A percentile compares a stretch with the other conserved stretches of the same genome.
Evolutionary conservation across 2,797 vertebrate species (phyloP).

Genomic region (Toxotes lorentzi): DNA sequence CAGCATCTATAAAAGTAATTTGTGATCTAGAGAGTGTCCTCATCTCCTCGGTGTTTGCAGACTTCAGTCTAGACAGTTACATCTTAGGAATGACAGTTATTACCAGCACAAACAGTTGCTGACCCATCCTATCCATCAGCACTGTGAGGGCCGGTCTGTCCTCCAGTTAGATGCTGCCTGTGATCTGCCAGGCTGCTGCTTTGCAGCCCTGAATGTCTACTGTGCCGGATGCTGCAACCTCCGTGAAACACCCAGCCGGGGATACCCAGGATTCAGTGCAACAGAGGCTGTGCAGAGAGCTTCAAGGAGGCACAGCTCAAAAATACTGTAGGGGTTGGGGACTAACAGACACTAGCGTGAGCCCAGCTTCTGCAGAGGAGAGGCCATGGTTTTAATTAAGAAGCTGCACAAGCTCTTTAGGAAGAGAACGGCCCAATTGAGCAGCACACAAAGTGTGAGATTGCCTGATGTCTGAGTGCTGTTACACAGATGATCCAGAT

Average conservation of each 20-base stretch:
- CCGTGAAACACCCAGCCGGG: conserved; percentile 56
- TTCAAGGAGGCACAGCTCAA: conserved; percentile 40
- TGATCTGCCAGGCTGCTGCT: conserved; percentile 38
- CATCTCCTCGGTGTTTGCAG: conserved; percentile 15
- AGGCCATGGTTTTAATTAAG: conserved; percentile 64
- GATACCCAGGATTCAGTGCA: conserved; percentile 63
- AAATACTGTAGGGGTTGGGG: conserved; percentile 15
- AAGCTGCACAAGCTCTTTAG: conserved; percentile 52
- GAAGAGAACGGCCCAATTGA: conserved; percentile 39
- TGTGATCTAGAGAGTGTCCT: conserved; percentile 1
- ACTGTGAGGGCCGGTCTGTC: conserved; percentile 1
- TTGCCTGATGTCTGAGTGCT: conserved; percentile 35
- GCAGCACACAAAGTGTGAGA: conserved; percentile 11
- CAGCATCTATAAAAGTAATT: background rate
- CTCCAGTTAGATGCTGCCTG: conserved; percentile 32
- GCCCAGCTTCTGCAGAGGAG: conserved; percentile 36
- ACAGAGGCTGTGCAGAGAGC: conserved; percentile 62
- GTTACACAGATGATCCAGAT: conserved; percentile 58
- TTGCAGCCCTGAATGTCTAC: conserved; percentile 30
- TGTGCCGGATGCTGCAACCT: conserved; percentile 63
- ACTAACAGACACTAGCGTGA: conserved; percentile 13
- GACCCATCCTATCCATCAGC: conserved; percentile 20
- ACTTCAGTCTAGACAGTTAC: conserved; percentile 13
- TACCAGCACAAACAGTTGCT: conserved; percentile 20
- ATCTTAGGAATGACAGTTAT: background rate